Conservation (phyloP, 2,113 vertebrate species). For the Hassar affinis region DNA sequence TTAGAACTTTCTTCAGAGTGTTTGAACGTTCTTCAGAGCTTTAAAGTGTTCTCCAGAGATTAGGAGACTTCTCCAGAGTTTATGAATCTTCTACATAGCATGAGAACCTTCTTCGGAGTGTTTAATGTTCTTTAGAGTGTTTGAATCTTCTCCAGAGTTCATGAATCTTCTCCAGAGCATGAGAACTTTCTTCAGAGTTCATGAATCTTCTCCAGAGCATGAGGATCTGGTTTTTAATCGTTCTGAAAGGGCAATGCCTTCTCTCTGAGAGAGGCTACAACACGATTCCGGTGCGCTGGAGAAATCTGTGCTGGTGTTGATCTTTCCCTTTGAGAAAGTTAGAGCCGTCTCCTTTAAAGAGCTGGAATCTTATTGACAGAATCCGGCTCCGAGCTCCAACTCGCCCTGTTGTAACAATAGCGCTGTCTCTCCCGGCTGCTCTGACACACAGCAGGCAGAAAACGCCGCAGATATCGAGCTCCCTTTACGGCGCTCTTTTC, state of each 20-base stretch:
- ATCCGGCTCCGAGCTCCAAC: too few relatives aligned
- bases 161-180: neutral
- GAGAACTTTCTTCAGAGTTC: neutral
- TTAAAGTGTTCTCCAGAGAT: neutral
- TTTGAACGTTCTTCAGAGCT: too few relatives aligned
- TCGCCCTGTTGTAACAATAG: too few relatives aligned
- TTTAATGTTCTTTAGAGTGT: neutral
- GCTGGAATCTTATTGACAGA: neutral
- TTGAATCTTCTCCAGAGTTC: neutral
- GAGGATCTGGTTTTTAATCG: too few relatives aligned
- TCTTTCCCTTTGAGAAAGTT: neutral
- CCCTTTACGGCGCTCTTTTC: neutral
- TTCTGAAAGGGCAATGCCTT: too few relatives aligned
- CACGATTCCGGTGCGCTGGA: neutral
- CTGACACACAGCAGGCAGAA: neutral
- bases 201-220: neutral
- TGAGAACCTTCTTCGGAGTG: neutral
- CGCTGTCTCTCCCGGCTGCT: too few relatives aligned
- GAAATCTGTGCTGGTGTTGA: neutral
- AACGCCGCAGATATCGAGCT: constrained; percentile 7
- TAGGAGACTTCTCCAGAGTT: neutral
- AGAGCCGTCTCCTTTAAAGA: neutral
- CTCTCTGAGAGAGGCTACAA: too few relatives aligned
- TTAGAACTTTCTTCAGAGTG: neutral
- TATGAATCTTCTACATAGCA: neutral